Conservation (phyloP, 2,797 vertebrate genomes). For the Muraenolepis orangiensis region DNA sequence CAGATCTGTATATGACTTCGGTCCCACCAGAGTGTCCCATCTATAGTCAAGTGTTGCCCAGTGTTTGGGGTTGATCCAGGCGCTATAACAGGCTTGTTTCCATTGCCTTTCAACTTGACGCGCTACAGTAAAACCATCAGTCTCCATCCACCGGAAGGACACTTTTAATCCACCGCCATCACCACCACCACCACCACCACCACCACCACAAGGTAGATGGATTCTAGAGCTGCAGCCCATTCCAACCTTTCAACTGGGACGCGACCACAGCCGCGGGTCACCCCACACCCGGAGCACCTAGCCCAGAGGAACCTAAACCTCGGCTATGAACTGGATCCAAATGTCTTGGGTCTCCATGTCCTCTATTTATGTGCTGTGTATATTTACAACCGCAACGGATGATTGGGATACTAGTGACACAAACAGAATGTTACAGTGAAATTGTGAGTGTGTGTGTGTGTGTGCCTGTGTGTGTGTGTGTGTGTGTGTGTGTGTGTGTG, state of each 20-base stretch:
- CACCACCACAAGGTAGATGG: slow-evolving; percentile 56
- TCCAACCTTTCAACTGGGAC: slow-evolving; percentile 16
- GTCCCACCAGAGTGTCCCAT: slow-evolving; percentile 44
- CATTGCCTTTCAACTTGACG: slow-evolving; percentile 48
- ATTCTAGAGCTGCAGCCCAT: slow-evolving; percentile 3
- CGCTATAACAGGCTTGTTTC: slow-evolving; percentile 74
- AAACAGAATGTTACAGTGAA: slow-evolving; percentile 51
- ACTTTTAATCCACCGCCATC: slow-evolving; percentile 53
- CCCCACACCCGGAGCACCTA: slow-evolving; percentile 46
- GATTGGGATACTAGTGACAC: slow-evolving; percentile 68
- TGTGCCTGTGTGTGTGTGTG: not conserved
- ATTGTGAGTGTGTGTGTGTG: not conserved
- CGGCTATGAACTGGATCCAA: slow-evolving; percentile 67
- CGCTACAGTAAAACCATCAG: slow-evolving; percentile 41
- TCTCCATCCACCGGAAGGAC: slow-evolving; percentile 57
- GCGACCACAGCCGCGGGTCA: slow-evolving; percentile 67
- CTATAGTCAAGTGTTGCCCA: slow-evolving; percentile 46
- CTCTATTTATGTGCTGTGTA: slow-evolving; percentile 76
- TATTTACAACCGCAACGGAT: slow-evolving; percentile 71
- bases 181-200: slow-evolving; percentile 35
- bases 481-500: not conserved
- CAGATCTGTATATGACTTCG: slow-evolving; percentile 10
- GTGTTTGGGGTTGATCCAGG: slow-evolving; percentile 57
- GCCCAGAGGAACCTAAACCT: slow-evolving; percentile 64
- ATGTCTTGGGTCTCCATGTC: slow-evolving; percentile 73